A percentile compares a stretch with the other conserved stretches of the same genome.
Conservation (phyloP, 2,113 vertebrate species). For the Proterorhinus semilunaris region DNA sequence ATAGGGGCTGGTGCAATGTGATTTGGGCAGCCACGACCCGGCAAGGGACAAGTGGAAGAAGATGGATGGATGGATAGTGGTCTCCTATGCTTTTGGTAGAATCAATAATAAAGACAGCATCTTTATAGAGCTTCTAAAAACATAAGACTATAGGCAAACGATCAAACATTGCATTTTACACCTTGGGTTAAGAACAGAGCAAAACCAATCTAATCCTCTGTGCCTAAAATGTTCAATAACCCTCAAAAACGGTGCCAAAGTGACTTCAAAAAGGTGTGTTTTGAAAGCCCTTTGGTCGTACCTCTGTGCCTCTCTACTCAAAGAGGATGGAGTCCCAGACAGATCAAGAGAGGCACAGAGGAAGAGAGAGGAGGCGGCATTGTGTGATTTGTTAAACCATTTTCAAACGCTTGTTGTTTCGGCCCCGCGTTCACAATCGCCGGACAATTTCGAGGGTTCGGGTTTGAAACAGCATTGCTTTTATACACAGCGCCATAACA, state of each 20-base stretch:
- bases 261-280: constrained; percentile 27
- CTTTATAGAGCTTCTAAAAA: too few relatives aligned
- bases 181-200: not conserved
- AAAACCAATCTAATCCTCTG: not conserved
- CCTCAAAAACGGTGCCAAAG: constrained; percentile 28
- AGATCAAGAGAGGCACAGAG: constrained; percentile 29
- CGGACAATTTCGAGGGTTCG: constrained; percentile 18
- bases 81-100: too few relatives aligned
- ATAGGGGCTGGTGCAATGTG: too few relatives aligned
- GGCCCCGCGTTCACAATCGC: constrained; percentile 35
- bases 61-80: too few relatives aligned
- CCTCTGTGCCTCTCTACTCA: constrained; percentile 65
- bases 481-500: constrained; percentile 41
- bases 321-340: constrained; percentile 56
- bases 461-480: constrained; percentile 39
- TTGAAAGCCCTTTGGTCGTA: constrained; percentile 46
- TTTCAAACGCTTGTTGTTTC: constrained; percentile 41
- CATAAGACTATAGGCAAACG: not conserved
- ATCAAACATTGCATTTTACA: not conserved
- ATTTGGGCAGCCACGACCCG: too few relatives aligned
- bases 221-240: constrained; percentile 27
- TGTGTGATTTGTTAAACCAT: constrained; percentile 40
- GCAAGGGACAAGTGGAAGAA: too few relatives aligned
- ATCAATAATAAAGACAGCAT: too few relatives aligned
- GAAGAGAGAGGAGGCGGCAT: constrained; percentile 33